phyloP scores from a whole-genome alignment of 2,888 invertebrate species.

The Elgonia sp. region DNA sequence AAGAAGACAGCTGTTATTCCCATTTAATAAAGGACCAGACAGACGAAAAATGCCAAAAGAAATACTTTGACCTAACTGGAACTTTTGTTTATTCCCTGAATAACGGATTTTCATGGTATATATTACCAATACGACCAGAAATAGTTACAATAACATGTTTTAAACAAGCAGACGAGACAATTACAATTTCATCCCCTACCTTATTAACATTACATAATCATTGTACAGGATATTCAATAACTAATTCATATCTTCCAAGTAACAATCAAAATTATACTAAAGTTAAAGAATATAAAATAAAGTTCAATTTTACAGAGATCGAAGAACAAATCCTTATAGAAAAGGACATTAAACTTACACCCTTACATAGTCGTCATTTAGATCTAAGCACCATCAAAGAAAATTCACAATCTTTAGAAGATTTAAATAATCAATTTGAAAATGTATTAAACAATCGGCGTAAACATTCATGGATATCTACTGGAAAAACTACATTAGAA shows the following conservation, averaged over 20 bases:
- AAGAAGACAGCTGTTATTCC: too few species aligned
- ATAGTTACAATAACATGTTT: not conserved
- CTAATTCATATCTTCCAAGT: not conserved
- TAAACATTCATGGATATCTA: too few species aligned
- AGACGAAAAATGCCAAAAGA: too few species aligned
- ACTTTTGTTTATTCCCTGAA: not conserved
- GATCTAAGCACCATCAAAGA: not conserved
- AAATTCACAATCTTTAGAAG: not conserved
- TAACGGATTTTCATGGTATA: not conserved
- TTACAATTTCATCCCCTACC: not conserved
- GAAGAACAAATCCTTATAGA: not conserved
- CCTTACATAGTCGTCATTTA: conserved; percentile 1
- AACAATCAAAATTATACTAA: not conserved
- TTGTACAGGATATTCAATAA: conserved; percentile 1
- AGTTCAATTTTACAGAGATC: not conserved
- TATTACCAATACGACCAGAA: not conserved
- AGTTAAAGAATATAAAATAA: not conserved
- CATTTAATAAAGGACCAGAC: too few species aligned
- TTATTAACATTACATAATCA: not conserved
- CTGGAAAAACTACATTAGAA: too few species aligned
- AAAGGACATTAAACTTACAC: not conserved
- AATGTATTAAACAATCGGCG: too few species aligned
- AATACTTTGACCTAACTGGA: conserved; percentile 7
- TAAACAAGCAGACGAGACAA: not conserved
- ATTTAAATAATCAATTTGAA: too few species aligned